These are phyloP conservation scores for Rhinichthys klamathensis DNA, from an alignment of 2,113 vertebrate species.

Conservation along the genomic window DNA sequence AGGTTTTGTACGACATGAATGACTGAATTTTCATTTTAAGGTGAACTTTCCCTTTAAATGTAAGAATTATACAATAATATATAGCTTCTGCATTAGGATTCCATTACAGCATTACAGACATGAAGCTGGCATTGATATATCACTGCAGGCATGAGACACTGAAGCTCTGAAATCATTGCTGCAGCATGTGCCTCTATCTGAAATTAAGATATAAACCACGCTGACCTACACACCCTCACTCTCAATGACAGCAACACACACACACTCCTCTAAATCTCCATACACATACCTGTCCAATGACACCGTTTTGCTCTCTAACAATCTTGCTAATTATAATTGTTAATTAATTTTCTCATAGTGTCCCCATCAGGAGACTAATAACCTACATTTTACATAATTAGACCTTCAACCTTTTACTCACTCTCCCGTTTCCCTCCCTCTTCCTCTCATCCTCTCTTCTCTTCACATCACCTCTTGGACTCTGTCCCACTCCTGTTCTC, in stretches of 20 bases:
- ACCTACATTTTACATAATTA: slow-evolving; percentile 87
- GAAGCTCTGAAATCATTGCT: slow-evolving; percentile 19
- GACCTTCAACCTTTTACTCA: slow-evolving; percentile 79
- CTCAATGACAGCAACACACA: slow-evolving; percentile 51
- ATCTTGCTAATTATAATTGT: slow-evolving; percentile 87
- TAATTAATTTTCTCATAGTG: slow-evolving; percentile 83
- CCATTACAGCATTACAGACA: neutral
- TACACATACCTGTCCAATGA: slow-evolving; percentile 66
- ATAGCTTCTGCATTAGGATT: neutral
- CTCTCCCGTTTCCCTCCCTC: slow-evolving; percentile 67
- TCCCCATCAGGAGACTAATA: slow-evolving; percentile 85
- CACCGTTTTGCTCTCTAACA: slow-evolving; percentile 85
- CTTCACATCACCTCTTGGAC: slow-evolving; percentile 28
- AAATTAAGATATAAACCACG: slow-evolving; percentile 51
- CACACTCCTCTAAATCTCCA: slow-evolving; percentile 62
- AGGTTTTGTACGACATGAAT: neutral
- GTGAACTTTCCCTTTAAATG: neutral
- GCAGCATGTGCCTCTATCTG: slow-evolving; percentile 7
- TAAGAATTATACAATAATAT: neutral
- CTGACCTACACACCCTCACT: slow-evolving; percentile 53
- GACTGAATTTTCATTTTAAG: neutral
- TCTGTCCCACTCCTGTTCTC: slow-evolving; percentile 11
- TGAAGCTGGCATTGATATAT: slow-evolving; percentile 22
- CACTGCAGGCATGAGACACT: neutral
- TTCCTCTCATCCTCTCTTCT: slow-evolving; percentile 58